phyloP scores from a whole-genome alignment of 2,113 vertebrate genomes.

The Oenanthe melanoleuca region DNA sequence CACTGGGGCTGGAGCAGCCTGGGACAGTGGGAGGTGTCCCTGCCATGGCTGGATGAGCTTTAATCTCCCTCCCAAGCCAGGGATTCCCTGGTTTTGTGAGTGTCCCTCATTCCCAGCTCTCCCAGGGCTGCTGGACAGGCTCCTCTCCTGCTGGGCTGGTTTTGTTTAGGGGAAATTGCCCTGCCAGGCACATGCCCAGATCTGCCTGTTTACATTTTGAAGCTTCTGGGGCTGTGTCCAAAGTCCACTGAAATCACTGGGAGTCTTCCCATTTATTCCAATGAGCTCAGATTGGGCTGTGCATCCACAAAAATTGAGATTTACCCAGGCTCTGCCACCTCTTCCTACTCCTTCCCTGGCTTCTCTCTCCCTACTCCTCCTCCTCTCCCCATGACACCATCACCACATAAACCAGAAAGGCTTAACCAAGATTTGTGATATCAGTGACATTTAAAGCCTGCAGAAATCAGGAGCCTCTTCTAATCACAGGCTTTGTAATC shows the following conservation, averaged over 20 bases:
- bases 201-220: background rate
- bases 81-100: background rate
- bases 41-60: background rate
- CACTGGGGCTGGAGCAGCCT: too few relatives aligned
- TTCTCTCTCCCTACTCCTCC: background rate
- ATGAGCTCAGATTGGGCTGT: background rate
- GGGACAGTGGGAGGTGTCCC: background rate
- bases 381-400: background rate
- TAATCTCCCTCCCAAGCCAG: accelerated
- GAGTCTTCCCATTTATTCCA: background rate
- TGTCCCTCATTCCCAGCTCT: background rate
- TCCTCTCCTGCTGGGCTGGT: background rate
- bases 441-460: conserved; percentile 27
- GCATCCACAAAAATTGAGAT: background rate
- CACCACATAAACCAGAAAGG: background rate
- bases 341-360: background rate
- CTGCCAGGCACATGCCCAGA: background rate
- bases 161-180: background rate
- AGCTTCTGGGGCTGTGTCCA: conserved; percentile 11
- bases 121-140: background rate
- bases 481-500: background rate
- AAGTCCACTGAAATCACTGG: conserved; percentile 1
- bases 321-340: background rate
- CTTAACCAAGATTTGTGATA: background rate
- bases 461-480: background rate